These are phyloP conservation scores for Melanocharis versteri DNA, from an alignment of 2,113 vertebrate species.

Conservation along the genomic window DNA sequence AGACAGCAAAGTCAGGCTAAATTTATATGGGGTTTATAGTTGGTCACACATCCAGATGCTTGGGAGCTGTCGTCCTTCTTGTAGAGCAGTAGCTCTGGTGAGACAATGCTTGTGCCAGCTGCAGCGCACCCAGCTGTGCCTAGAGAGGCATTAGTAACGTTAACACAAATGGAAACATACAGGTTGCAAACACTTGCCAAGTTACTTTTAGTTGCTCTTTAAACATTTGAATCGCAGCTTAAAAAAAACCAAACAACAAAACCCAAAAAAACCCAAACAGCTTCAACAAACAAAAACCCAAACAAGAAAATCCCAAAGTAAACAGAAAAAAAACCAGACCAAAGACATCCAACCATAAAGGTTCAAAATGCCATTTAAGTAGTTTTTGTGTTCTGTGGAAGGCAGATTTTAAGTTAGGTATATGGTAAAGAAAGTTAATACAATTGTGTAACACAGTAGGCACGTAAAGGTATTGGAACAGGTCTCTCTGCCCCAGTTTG, in stretches of 20 bases:
- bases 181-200: background rate
- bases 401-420: background rate
- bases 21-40: background rate
- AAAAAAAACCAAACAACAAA: too few species aligned
- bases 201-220: background rate
- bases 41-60: accelerated
- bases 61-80: background rate
- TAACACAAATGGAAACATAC: background rate
- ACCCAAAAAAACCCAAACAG: background rate
- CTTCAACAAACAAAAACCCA: background rate
- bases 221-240: background rate
- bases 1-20: background rate
- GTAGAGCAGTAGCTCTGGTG: background rate
- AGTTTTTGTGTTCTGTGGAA: background rate
- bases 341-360: background rate
- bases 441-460: background rate
- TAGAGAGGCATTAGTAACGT: background rate
- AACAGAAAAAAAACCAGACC: too few species aligned
- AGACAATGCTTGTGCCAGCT: background rate
- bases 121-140: background rate
- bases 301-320: background rate
- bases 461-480: background rate
- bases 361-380: background rate
- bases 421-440: background rate
- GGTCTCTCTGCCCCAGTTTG: background rate